Evolutionary conservation across 2,797 vertebrate species (phyloP).

Genomic region (Sebastes baramenuke): DNA sequence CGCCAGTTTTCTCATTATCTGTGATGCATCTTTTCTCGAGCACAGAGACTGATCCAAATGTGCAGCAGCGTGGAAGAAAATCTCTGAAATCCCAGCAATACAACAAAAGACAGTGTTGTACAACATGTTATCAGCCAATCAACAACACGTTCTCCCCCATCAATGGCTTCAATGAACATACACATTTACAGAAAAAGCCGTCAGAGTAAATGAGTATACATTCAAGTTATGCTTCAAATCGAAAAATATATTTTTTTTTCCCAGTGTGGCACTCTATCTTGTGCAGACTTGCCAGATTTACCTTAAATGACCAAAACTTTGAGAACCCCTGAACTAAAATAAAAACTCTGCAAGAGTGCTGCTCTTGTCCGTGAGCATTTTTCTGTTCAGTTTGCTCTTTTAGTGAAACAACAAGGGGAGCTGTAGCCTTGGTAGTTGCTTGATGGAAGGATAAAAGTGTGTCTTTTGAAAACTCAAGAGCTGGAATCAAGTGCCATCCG

Average conservation of each 20-base stretch:
- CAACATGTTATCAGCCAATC: background rate
- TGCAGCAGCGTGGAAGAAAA: background rate
- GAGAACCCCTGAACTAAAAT: background rate
- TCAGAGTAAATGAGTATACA: background rate
- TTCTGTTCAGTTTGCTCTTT: background rate
- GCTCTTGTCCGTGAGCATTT: background rate
- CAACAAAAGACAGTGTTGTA: background rate
- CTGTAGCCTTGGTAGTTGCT: background rate
- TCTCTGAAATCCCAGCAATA: background rate
- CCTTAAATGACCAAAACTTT: background rate
- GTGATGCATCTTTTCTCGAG: background rate
- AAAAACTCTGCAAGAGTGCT: background rate
- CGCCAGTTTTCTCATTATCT: constrained; percentile 11
- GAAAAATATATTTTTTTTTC: background rate
- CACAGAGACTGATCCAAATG: background rate
- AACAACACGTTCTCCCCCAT: background rate
- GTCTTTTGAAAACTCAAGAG: background rate
- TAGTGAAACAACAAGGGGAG: background rate
- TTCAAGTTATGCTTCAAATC: background rate
- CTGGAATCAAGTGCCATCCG: background rate
- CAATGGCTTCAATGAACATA: background rate
- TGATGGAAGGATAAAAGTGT: background rate
- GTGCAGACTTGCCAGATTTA: background rate
- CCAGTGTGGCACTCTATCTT: background rate
- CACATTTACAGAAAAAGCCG: background rate